Evolutionary conservation across 2,113 vertebrate species (phyloP), one percentile per base, ranked within the genome.

Genomic region (Cebidichthys violaceus): DNA sequence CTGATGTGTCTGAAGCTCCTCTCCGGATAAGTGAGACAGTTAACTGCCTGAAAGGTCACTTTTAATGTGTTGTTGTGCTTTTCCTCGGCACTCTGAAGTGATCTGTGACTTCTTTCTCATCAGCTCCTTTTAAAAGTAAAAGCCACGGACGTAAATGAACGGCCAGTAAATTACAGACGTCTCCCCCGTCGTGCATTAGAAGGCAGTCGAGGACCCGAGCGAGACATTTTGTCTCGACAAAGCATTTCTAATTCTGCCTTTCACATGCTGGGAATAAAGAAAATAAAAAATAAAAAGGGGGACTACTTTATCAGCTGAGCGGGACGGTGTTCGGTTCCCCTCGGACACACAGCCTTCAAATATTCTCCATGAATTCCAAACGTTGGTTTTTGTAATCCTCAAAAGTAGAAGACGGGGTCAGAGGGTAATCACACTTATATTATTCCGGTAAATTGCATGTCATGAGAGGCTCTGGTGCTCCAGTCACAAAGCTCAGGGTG

Each of bases 361-460:
- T 2, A 15, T 20, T 14, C 62, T 41, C 45, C 33, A 11, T 31
- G 9, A 71, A 67, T 68, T 84, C 78, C 72, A 66, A 81, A 62
- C 14, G 24, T 20, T 20, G 39, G 18, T 29, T 17, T 86, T 71
- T 82, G 70, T 82, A 69, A 75, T 79, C 68, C 61, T 82, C 18
- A 66, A 45, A 65, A 57, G 60, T 20, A 50, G 9, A 57, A 17
- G 29, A 41, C 18, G 13, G n/a, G 72, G 76, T 86, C 70, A 61
- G 43, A 67, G 69, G 77, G 55, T 52, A 84, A 89, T 72, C 43
- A 71, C 54, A 45, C 45, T 69, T 27, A 50, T 66, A 69, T 89
- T 78, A 86, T 84, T 75, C 66, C 77, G 64, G 60, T 67, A 84
- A 77, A 83, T 60, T 83, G 61, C 24, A 7, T n/a, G 39, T 69